Conservation (phyloP, 1,140 invertebrate genomes). For the Asbolus verrucosus region DNA sequence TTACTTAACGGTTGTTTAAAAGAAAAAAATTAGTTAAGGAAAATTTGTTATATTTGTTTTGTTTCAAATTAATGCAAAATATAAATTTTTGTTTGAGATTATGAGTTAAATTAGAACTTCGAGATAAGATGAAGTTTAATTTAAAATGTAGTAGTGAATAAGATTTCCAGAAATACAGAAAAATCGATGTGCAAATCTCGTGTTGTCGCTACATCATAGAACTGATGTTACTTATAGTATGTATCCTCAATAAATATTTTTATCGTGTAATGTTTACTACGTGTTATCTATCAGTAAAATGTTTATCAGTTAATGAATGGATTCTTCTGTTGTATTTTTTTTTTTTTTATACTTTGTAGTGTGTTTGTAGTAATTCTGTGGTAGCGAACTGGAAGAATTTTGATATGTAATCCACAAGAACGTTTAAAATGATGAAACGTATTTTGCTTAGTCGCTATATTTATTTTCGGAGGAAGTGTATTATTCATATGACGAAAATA, state of each 20-base stretch:
- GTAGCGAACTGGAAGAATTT: neutral
- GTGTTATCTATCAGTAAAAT: conserved; percentile 26
- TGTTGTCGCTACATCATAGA: conserved; percentile 18
- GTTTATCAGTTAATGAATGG: conserved; percentile 31
- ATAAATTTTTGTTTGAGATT: too few relatives aligned
- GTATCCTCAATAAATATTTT: conserved; percentile 37
- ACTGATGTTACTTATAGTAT: conserved; percentile 13
- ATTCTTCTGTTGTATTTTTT: conserved; percentile 24
- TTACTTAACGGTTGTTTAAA: conserved; percentile 10
- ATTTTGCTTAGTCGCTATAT: conserved; percentile 18
- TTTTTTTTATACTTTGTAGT: neutral
- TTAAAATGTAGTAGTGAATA: too few relatives aligned
- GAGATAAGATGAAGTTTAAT: conserved; percentile 6
- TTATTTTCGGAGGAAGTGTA: conserved; percentile 27
- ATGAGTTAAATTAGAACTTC: neutral
- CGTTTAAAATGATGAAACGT: conserved; percentile 22
- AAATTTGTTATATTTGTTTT: conserved; percentile 13
- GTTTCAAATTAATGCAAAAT: too few relatives aligned
- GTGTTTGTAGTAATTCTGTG: conserved; percentile 2
- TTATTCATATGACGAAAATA: conserved; percentile 32
- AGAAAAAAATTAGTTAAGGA: neutral
- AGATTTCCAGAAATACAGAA: neutral
- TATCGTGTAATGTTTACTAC: conserved; percentile 36
- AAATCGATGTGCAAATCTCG: conserved; percentile 16
- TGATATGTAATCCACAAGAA: conserved; percentile 10